phyloP scores from a whole-genome alignment of 2,113 vertebrate species.

The Hoplias malabaricus region DNA sequence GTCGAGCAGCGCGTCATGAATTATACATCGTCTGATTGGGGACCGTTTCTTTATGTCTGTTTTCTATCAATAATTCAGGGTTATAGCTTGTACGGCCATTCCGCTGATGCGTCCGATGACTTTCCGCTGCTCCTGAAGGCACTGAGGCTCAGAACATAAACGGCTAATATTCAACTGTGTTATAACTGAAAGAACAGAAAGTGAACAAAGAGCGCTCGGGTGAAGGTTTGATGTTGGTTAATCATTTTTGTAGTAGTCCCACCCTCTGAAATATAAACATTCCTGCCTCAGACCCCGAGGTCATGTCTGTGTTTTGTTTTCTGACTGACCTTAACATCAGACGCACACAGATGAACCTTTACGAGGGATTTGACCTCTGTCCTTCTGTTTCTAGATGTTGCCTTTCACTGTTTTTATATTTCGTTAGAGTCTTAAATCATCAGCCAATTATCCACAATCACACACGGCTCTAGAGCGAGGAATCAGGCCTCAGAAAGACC shows the following conservation, averaged over 20 bases:
- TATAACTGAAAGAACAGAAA: neutral
- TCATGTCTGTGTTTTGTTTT: neutral
- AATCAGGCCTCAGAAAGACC: constrained; percentile 12
- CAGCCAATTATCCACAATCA: neutral
- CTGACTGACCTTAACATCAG: neutral
- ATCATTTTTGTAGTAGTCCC: neutral
- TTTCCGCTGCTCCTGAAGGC: neutral
- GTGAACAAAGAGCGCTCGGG: neutral
- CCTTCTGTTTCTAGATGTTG: too few species aligned
- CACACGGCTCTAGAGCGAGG: neutral
- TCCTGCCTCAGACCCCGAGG: neutral
- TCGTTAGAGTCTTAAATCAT: neutral
- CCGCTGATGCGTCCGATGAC: constrained; percentile 14
- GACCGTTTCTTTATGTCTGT: constrained; percentile 47
- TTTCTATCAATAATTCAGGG: constrained; percentile 53
- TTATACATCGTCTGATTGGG: constrained; percentile 51
- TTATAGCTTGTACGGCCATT: constrained; percentile 45
- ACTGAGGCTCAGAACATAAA: constrained; percentile 8
- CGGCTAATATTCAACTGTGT: constrained; percentile 23
- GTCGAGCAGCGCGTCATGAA: constrained; percentile 41
- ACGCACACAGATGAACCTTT: neutral
- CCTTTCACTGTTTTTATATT: too few species aligned
- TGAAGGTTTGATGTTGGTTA: neutral
- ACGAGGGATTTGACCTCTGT: too few species aligned
- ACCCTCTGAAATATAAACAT: neutral